Percentiles rank a stretch among this genome's conserved stretches.
Conservation (phyloP, 2,113 vertebrate genomes). For the Elachura formosa region DNA sequence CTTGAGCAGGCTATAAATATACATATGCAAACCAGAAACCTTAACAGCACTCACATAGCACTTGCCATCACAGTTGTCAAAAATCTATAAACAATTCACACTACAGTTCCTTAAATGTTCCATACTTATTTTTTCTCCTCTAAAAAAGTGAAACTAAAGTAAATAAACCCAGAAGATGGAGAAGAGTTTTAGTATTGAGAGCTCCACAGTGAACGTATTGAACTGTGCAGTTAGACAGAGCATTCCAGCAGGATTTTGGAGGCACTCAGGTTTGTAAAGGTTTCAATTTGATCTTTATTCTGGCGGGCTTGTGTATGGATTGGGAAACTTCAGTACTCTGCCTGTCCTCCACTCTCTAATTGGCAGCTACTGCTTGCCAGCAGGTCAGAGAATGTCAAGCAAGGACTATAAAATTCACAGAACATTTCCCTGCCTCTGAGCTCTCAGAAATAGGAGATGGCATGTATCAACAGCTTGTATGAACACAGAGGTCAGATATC, state of each 20-base stretch:
- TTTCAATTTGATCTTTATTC: not conserved
- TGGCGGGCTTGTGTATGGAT: not conserved
- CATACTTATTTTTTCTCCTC: not conserved
- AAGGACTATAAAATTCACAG: not conserved
- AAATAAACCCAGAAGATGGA: not conserved
- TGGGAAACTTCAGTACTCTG: not conserved
- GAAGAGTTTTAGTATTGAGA: not conserved
- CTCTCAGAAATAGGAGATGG: not conserved
- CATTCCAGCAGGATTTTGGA: not conserved
- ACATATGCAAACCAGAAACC: not conserved
- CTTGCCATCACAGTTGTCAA: slow-evolving; percentile 6
- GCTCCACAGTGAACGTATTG: not conserved
- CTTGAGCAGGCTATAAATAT: not conserved
- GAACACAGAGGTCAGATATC: not conserved
- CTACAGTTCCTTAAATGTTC: not conserved
- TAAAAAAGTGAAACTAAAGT: not conserved
- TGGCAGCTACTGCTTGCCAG: not conserved
- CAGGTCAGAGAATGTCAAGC: not conserved
- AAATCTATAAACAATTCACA: not conserved
- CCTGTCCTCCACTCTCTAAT: not conserved
- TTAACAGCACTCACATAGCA: not conserved
- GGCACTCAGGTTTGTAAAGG: not conserved
- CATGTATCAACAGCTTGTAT: not conserved
- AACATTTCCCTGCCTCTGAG: not conserved
- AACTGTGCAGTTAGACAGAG: not conserved